A percentile compares a stretch with the other conserved stretches of the same genome.
phyloP scores from a whole-genome alignment of 2,888 invertebrate genomes.

The Seira musarum region DNA sequence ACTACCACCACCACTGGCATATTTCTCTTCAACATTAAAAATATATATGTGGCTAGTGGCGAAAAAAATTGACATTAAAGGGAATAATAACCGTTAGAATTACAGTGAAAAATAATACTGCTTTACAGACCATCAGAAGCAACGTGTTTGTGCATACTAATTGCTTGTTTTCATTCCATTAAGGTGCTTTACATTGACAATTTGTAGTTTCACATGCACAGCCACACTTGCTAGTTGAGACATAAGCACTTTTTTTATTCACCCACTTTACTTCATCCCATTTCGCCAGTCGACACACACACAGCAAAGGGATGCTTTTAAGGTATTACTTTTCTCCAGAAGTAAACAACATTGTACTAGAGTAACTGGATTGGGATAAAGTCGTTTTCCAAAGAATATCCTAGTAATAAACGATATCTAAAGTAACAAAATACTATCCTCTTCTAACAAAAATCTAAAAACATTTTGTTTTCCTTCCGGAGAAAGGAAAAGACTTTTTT shows the following conservation, averaged over 20 bases:
- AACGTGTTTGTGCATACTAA: neutral
- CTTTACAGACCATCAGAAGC: neutral
- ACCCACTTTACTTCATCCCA: neutral
- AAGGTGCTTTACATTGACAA: neutral
- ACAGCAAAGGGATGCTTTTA: neutral
- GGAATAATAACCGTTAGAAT: neutral
- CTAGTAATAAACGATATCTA: neutral
- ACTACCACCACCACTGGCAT: too few relatives aligned
- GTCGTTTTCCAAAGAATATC: neutral
- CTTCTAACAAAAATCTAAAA: neutral
- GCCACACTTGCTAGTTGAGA: neutral
- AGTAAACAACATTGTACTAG: neutral
- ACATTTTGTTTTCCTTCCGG: neutral
- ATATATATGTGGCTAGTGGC: neutral
- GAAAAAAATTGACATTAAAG: neutral
- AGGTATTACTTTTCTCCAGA: neutral
- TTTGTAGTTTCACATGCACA: neutral
- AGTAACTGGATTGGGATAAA: neutral
- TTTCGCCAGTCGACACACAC: too few relatives aligned
- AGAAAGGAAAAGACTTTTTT: neutral
- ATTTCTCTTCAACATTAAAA: neutral
- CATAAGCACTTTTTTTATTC: neutral
- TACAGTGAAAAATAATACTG: neutral
- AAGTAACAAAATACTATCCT: neutral
- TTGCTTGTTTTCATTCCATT: neutral